phyloP scores from a whole-genome alignment of 2,888 invertebrate species.

The Elgonia sp. region DNA sequence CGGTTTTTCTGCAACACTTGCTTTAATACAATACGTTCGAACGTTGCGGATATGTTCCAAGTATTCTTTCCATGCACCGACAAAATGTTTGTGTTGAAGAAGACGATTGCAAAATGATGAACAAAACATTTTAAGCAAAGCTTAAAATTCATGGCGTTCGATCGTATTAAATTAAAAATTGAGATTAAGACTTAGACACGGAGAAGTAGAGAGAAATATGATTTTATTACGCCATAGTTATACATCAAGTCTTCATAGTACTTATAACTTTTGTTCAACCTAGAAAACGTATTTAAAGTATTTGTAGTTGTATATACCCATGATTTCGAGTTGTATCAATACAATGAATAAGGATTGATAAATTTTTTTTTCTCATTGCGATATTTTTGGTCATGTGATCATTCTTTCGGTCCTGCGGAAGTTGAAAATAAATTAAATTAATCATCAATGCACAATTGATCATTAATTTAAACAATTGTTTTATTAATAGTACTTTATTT shows the following conservation, averaged over 20 bases:
- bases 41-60: constrained; percentile 37
- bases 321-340: constrained; percentile 18
- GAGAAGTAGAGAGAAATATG: constrained; percentile 67
- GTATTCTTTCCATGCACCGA: constrained; percentile 5
- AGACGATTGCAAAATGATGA: too few relatives aligned
- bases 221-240: constrained; percentile 69
- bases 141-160: constrained; percentile 60
- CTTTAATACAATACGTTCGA: constrained; percentile 64
- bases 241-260: constrained; percentile 73
- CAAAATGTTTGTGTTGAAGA: too few relatives aligned
- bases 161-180: constrained; percentile 63
- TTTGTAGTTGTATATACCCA: constrained; percentile 54
- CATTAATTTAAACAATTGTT: too few relatives aligned
- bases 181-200: constrained; percentile 74
- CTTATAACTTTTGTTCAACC: constrained; percentile 63
- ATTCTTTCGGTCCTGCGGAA: constrained; percentile 52
- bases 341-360: not conserved
- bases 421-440: not conserved
- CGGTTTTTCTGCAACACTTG: constrained; percentile 62
- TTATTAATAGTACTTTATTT: not conserved
- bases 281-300: constrained; percentile 56
- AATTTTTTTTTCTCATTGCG: constrained; percentile 16
- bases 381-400: constrained; percentile 9
- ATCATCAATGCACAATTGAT: too few relatives aligned
- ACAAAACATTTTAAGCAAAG: too few relatives aligned